Percentiles rank a stretch among this genome's conserved stretches.
These are phyloP conservation scores for Brachyptera risi DNA, from an alignment of 2,888 invertebrate species.

Conservation along the genomic window DNA sequence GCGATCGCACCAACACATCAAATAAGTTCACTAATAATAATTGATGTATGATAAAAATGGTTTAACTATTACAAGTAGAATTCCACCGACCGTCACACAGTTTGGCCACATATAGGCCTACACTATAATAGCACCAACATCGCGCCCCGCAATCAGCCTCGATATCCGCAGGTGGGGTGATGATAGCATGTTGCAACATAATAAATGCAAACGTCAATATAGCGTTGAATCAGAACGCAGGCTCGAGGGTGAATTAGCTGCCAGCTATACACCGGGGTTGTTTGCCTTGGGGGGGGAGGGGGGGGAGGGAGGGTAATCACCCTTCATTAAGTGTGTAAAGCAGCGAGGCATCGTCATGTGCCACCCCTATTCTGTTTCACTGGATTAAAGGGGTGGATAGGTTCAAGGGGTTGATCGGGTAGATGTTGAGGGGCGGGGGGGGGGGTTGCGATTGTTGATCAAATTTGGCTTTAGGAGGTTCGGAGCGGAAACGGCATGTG, in stretches of 20 bases:
- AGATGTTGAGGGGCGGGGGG: slow-evolving; percentile 28
- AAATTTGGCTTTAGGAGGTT: neutral
- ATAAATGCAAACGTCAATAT: too few relatives aligned
- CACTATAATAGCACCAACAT: too few relatives aligned
- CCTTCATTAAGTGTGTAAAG: slow-evolving; percentile 21
- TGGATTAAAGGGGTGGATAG: slow-evolving; percentile 15
- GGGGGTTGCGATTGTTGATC: too few relatives aligned
- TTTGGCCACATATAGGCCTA: too few relatives aligned
- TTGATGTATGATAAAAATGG: neutral
- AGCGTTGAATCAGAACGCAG: neutral
- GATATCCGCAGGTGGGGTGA: too few relatives aligned
- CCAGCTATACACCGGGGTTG: neutral
- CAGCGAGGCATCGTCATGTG: slow-evolving; percentile 12
- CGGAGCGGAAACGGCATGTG: neutral
- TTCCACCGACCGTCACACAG: too few relatives aligned
- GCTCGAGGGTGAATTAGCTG: neutral
- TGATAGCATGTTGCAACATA: too few relatives aligned
- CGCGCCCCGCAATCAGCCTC: too few relatives aligned
- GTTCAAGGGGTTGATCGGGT: slow-evolving; percentile 24
- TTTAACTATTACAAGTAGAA: too few relatives aligned
- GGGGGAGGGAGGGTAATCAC: slow-evolving; percentile 12
- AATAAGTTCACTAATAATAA: neutral
- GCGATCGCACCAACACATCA: neutral
- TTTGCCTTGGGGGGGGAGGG: slow-evolving; percentile 3
- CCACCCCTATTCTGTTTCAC: slow-evolving; percentile 20